Evolutionary conservation across 1,140 invertebrate species (phyloP).

Genomic region (Antheraea pernyi): DNA sequence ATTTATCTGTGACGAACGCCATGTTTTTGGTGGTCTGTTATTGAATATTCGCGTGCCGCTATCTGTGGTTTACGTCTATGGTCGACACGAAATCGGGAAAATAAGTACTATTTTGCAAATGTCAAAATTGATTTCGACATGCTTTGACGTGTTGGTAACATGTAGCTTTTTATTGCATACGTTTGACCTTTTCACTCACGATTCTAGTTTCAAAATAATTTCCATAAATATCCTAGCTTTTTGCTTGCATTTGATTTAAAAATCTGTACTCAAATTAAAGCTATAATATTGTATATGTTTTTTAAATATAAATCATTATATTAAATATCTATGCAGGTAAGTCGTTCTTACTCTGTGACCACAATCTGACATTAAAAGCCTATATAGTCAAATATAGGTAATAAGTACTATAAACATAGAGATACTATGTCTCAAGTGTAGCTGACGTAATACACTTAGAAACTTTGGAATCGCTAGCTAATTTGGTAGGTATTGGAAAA

Average conservation of each 20-base stretch:
- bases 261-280: neutral
- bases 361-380: too few species aligned
- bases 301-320: too few species aligned
- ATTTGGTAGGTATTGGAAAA: too few species aligned
- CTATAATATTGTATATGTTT: too few species aligned
- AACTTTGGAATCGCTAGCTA: too few species aligned
- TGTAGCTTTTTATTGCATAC: neutral
- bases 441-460: too few species aligned
- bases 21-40: neutral
- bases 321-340: too few species aligned
- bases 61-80: slow-evolving; percentile 6
- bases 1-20: slow-evolving; percentile 16
- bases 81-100: slow-evolving; percentile 2
- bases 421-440: too few species aligned
- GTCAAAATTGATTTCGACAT: neutral
- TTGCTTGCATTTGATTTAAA: neutral
- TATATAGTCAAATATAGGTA: too few species aligned
- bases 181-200: neutral
- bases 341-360: too few species aligned
- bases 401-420: too few species aligned
- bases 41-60: slow-evolving; percentile 11
- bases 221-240: neutral
- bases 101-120: neutral
- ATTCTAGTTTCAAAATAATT: neutral
- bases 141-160: neutral